These are phyloP conservation scores for Pachyrhynchus sulphureomaculatus DNA, from an alignment of 1,140 invertebrate genomes.

Conservation along the genomic window DNA sequence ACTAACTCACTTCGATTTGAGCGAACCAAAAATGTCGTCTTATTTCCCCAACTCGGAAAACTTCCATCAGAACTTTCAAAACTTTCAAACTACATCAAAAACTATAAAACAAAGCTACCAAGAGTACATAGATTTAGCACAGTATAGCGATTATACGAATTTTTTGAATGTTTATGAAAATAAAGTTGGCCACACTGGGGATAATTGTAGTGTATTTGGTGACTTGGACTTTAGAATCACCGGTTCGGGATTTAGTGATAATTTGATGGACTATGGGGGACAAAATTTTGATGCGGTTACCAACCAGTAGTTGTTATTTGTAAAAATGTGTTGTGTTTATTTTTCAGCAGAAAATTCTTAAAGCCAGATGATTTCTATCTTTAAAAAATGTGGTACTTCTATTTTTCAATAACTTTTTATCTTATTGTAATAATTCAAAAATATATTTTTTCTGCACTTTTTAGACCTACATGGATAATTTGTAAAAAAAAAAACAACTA, in stretches of 20 bases:
- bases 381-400: too few relatives aligned
- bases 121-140: conserved; percentile 40
- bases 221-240: conserved; percentile 44
- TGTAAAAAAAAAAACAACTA: too few relatives aligned
- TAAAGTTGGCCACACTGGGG: conserved; percentile 33
- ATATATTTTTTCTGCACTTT: too few relatives aligned
- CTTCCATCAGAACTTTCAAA: conserved; percentile 35
- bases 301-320: conserved; percentile 7
- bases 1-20: conserved; percentile 17
- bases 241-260: conserved; percentile 27
- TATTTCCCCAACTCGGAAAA: conserved; percentile 27
- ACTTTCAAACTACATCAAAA: conserved; percentile 28
- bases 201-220: conserved; percentile 31
- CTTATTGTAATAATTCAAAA: too few relatives aligned
- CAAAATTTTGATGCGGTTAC: conserved; percentile 20
- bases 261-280: conserved; percentile 19
- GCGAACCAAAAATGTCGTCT: neutral
- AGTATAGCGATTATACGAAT: conserved; percentile 42
- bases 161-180: conserved; percentile 41
- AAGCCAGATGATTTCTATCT: too few relatives aligned
- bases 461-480: too few relatives aligned
- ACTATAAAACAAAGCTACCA: conserved; percentile 30
- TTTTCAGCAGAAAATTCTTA: too few relatives aligned
- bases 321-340: neutral
- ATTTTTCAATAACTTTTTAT: too few relatives aligned